Conservation (phyloP, 2,113 vertebrate genomes). For the Sardina pilchardus region DNA sequence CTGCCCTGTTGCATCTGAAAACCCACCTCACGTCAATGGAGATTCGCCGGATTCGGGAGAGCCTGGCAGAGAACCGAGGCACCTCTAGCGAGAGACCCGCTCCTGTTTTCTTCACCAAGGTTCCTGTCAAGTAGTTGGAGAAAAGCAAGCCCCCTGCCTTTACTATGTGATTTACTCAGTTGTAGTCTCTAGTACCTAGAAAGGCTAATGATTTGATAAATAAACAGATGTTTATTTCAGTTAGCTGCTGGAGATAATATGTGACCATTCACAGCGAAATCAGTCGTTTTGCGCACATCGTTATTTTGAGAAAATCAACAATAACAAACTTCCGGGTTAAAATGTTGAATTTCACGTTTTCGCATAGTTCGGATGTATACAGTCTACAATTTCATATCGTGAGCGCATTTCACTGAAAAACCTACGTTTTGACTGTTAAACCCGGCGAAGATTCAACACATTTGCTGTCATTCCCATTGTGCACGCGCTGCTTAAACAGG, state of each 20-base stretch:
- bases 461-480: too few relatives aligned
- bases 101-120: conserved; percentile 59
- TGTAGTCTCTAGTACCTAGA: neutral
- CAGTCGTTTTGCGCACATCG: too few relatives aligned
- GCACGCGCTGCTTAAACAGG: too few relatives aligned
- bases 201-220: neutral
- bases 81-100: neutral
- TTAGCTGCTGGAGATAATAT: neutral
- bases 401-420: too few relatives aligned
- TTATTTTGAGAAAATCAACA: too few relatives aligned
- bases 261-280: too few relatives aligned
- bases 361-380: too few relatives aligned
- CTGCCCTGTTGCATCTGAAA: conserved; percentile 81
- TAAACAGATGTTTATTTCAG: neutral
- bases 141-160: neutral
- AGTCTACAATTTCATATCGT: too few relatives aligned
- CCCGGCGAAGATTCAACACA: too few relatives aligned
- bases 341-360: too few relatives aligned
- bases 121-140: conserved; percentile 46
- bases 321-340: too few relatives aligned
- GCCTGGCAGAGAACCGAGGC: conserved; percentile 62
- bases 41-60: conserved; percentile 68
- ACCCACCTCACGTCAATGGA: conserved; percentile 70
- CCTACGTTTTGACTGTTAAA: too few relatives aligned
- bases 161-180: neutral